Conservation (phyloP, 2,888 invertebrate genomes). For the Perizoma flavofasciatum region DNA sequence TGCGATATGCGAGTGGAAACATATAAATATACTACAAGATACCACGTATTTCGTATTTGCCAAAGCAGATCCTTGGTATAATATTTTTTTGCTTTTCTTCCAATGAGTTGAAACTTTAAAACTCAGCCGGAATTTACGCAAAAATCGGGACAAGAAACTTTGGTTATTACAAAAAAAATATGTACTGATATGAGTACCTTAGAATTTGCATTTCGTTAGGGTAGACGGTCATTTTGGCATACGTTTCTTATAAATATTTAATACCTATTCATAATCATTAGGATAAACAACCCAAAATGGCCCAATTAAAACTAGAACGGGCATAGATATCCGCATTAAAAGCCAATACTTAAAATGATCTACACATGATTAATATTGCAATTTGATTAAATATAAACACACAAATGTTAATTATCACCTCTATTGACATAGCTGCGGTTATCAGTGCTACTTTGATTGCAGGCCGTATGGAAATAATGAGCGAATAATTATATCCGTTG, state of each 20-base stretch:
- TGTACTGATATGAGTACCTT: no score
- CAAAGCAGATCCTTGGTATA: neutral
- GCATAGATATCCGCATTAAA: neutral
- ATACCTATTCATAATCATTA: no score
- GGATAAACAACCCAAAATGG: neutral
- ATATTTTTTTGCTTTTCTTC: no score
- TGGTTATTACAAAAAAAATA: no score
- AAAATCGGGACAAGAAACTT: no score
- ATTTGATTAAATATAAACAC: conserved; percentile 51
- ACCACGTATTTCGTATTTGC: neutral
- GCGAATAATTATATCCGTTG: conserved; percentile 13
- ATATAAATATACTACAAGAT: no score
- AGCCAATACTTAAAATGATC: neutral
- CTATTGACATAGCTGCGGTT: conserved; percentile 47
- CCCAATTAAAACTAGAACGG: neutral
- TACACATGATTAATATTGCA: conserved; percentile 31
- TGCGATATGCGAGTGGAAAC: no score
- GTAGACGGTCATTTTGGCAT: no score
- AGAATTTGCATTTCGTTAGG: no score
- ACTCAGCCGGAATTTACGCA: no score
- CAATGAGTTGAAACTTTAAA: no score
- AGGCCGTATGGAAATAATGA: conserved; percentile 20
- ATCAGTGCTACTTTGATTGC: conserved; percentile 56
- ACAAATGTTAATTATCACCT: conserved; percentile 55
- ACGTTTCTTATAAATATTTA: no score